These are phyloP conservation scores for Bombus impatiens DNA, from an alignment of 1,140 invertebrate genomes.

Conservation along the genomic window DNA sequence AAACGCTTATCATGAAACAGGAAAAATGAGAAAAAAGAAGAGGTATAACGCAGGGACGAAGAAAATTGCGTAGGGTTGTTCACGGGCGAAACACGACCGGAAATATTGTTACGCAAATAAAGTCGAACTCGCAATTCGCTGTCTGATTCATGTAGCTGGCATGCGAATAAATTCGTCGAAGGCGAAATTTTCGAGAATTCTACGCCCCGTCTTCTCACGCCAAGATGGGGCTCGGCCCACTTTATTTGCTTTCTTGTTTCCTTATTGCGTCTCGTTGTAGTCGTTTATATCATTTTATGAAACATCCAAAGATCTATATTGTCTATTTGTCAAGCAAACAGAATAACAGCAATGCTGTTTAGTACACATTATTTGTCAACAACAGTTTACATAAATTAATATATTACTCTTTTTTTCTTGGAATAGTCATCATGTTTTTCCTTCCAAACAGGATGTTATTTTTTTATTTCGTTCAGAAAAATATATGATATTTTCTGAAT, in stretches of 20 bases:
- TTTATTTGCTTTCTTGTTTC: slow-evolving; percentile 39
- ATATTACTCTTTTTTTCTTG: neutral
- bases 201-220: slow-evolving; percentile 16
- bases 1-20: neutral
- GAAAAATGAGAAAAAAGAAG: neutral
- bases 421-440: neutral
- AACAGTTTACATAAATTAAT: neutral
- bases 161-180: slow-evolving; percentile 50
- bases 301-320: neutral
- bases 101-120: slow-evolving; percentile 55
- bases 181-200: slow-evolving; percentile 45
- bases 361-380: neutral
- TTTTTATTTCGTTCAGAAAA: too few species aligned
- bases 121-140: slow-evolving; percentile 34
- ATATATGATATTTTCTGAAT: neutral
- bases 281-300: neutral
- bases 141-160: slow-evolving; percentile 60
- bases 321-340: neutral
- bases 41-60: neutral
- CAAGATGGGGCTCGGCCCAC: slow-evolving; percentile 35
- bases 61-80: slow-evolving; percentile 1
- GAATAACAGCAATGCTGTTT: neutral
- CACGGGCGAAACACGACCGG: slow-evolving; percentile 30
- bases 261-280: slow-evolving; percentile 10
- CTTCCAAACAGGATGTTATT: neutral